Conservation (phyloP, 2,797 vertebrate species). For the Callimico goeldii region DNA sequence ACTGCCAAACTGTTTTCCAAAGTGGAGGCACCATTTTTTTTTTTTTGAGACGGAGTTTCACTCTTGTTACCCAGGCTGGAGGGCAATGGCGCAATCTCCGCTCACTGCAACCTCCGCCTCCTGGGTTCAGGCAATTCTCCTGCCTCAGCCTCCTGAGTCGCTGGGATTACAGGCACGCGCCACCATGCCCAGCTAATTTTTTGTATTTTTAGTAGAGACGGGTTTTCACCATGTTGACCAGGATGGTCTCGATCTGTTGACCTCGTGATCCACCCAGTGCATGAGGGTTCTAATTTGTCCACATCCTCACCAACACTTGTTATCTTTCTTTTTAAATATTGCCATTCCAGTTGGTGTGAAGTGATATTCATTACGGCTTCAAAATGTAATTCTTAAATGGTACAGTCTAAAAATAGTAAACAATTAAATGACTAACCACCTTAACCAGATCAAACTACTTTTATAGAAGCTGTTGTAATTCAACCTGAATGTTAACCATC, state of each 20-base stretch:
- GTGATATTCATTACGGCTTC: not conserved
- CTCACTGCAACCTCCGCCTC: too few species aligned
- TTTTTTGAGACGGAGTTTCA: too few species aligned
- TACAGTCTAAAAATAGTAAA: not conserved
- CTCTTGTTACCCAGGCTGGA: too few species aligned
- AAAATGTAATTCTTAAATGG: constrained; percentile 11
- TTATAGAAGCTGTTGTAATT: not conserved
- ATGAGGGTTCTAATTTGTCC: not conserved
- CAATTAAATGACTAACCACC: not conserved
- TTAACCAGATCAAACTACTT: constrained; percentile 17
- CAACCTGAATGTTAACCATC: not conserved
- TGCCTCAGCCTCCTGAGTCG: too few species aligned
- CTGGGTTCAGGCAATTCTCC: too few species aligned
- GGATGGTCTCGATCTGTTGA: too few species aligned
- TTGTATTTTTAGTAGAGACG: too few species aligned
- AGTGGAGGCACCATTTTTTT: not conserved
- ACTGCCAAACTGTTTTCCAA: not conserved
- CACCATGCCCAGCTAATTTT: too few species aligned
- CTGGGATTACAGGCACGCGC: too few species aligned
- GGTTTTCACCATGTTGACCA: too few species aligned
- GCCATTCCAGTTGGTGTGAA: not conserved
- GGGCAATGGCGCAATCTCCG: too few species aligned
- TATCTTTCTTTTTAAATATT: not conserved
- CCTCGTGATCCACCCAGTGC: not conserved
- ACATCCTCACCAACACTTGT: not conserved